phyloP scores from a whole-genome alignment of 2,113 vertebrate species.

The Leptocoma aspasia region DNA sequence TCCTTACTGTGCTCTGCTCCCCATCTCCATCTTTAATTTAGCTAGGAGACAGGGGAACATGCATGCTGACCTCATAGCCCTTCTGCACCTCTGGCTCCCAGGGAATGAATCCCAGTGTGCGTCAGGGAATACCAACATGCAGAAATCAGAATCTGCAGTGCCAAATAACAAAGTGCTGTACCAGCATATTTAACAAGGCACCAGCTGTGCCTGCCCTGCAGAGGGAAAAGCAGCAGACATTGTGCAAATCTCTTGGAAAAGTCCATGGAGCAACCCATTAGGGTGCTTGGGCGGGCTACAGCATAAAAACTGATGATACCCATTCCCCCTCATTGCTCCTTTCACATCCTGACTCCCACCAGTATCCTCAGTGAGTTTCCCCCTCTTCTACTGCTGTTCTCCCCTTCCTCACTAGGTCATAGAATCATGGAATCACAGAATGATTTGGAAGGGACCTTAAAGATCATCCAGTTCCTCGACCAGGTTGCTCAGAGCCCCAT shows the following conservation, averaged over 20 bases:
- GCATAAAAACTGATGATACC: neutral
- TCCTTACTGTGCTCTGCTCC: neutral
- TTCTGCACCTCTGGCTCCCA: neutral
- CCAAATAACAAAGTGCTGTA: neutral
- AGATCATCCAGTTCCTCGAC: neutral
- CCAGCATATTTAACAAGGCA: neutral
- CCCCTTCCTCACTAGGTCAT: rapidly evolving
- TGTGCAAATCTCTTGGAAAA: neutral
- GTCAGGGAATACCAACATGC: neutral
- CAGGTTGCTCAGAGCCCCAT: neutral
- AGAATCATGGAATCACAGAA: neutral
- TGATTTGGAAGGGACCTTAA: neutral
- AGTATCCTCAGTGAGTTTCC: neutral
- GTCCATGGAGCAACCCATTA: rapidly evolving
- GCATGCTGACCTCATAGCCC: neutral
- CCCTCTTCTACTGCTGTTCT: neutral
- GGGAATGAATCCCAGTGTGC: neutral
- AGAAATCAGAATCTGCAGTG: neutral
- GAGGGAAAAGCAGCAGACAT: neutral
- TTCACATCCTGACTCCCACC: neutral
- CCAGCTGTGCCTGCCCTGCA: neutral
- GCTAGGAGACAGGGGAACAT: neutral
- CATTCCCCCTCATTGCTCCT: neutral
- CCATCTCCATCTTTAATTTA: neutral
- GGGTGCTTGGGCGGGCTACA: neutral